Evolutionary conservation across 2,888 invertebrate species (phyloP).

Genomic region (Crocallis elinguaria): DNA sequence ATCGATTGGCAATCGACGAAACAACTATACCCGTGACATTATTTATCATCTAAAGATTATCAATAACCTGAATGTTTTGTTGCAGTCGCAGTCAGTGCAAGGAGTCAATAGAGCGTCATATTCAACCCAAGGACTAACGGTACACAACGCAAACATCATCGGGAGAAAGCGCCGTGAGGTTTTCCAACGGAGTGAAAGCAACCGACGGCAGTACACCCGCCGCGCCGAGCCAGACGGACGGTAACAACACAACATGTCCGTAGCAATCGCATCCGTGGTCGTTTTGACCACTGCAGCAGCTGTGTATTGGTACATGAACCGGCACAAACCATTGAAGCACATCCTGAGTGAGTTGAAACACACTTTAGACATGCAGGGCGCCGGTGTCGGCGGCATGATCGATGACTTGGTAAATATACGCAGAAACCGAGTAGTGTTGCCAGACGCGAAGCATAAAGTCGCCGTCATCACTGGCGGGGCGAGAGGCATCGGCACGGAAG

Average conservation of each 20-base stretch:
- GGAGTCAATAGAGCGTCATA: conserved; percentile 38
- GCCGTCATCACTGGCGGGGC: conserved; percentile 95
- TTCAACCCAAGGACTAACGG: conserved; percentile 69
- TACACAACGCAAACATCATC: conserved; percentile 64
- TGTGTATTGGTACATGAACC: conserved; percentile 76
- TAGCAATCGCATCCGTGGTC: conserved; percentile 60
- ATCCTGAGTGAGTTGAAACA: conserved; percentile 81
- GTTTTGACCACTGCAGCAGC: conserved; percentile 59
- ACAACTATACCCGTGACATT: too few species aligned
- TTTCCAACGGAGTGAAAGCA: conserved; percentile 77
- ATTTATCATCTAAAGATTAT: too few species aligned
- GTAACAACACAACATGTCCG: conserved; percentile 60
- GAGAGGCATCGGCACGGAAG: conserved; percentile 92
- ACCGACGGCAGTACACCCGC: conserved; percentile 59
- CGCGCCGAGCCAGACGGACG: conserved; percentile 67
- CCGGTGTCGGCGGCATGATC: conserved; percentile 84
- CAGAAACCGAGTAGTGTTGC: conserved; percentile 86
- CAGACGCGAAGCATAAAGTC: conserved; percentile 86
- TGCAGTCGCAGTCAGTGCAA: conserved; percentile 21
- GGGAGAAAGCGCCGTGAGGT: conserved; percentile 79
- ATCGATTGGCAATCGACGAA: too few species aligned
- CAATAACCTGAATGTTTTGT: conserved; percentile 15
- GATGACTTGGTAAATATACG: conserved; percentile 85
- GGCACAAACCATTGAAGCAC: conserved; percentile 81
- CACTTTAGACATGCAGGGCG: conserved; percentile 84